Percentiles rank a stretch among this genome's conserved stretches.
Conservation (phyloP, 1,140 invertebrate species). For the Ceratina calcarata region DNA sequence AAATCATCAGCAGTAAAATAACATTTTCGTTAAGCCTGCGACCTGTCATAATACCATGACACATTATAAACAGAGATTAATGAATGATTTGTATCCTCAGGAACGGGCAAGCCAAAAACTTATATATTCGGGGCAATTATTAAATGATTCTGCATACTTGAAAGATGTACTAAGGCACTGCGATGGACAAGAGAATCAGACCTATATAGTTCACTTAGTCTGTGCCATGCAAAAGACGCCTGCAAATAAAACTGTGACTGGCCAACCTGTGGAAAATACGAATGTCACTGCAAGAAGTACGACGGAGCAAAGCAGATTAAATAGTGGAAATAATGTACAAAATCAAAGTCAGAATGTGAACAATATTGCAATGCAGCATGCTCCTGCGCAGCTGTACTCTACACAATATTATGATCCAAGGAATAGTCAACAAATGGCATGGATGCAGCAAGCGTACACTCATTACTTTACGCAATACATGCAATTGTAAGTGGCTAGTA, state of each 20-base stretch:
- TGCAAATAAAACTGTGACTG: conserved; percentile 51
- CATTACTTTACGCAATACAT: conserved; percentile 93
- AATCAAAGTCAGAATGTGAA: conserved; percentile 35
- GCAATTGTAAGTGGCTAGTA: conserved; percentile 82
- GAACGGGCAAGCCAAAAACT: conserved; percentile 90
- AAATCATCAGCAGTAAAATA: conserved; percentile 6
- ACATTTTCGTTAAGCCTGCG: background rate
- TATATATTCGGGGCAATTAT: conserved; percentile 93
- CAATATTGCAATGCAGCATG: conserved; percentile 47
- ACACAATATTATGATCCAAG: conserved; percentile 72
- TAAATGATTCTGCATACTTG: conserved; percentile 87
- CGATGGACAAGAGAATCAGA: conserved; percentile 83
- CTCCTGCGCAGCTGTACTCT: conserved; percentile 64
- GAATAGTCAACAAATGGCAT: conserved; percentile 83
- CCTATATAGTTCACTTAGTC: conserved; percentile 89
- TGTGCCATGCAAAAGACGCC: conserved; percentile 82
- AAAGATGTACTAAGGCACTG: conserved; percentile 90
- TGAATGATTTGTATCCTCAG: conserved; percentile 80
- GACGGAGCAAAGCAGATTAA: conserved; percentile 30
- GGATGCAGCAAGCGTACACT: conserved; percentile 92
- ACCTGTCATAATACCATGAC: no score
- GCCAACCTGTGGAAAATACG: conserved; percentile 44
- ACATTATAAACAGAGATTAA: background rate
- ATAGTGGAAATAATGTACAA: conserved; percentile 25
- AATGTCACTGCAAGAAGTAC: conserved; percentile 41